Evolutionary conservation across 2,888 invertebrate species (phyloP), one percentile per base, ranked within the genome.

Genomic region (Erebia ligea): DNA sequence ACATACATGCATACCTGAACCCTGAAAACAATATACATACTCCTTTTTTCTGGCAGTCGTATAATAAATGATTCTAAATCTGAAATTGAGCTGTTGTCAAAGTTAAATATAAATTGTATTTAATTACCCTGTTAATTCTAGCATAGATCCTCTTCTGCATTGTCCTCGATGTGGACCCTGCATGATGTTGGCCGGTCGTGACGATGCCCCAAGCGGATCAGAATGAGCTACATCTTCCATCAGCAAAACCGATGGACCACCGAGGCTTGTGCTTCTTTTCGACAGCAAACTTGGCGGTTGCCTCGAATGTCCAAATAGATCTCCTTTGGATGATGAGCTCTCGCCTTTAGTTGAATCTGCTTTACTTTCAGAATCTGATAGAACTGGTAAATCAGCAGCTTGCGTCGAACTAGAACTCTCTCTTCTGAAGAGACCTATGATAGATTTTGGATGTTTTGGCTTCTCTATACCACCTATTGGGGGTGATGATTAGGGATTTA

Each of bases 361-460:
- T 76, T 89, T 88, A 75, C 89, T 92, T 77, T 95, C 95, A 15
- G 95, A 94, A 76, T 95, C 95, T 65, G 95, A 95, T 21, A 93
- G 84, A 65, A 93, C 86, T 65, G 92, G 92, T 67, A 93, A 88
- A 59, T 94, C 94, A 50, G 86, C 93, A 0, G 94, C 95, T 79
- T 95, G 95, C 68, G 95, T 95, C 0, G 97, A 97, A 80, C 96
- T 95, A 78, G 95, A 94, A 87, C 97, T 97, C 86, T 97, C 97
- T 83, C 97, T 95, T 83, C 97, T 95, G 92, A 98, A 98, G 76
- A 97, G 95, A 91, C 97, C 97, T 94, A 97, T 97, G 90, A 98
- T 97, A 90, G 97, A 97, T 91, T 96, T 96, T 80, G 96, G 95
- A 92, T 95, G 95, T 93, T 97, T 96, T 89, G 97, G 97, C 94